Conservation (phyloP, 2,797 vertebrate species). For the Cyclura pinguis region DNA sequence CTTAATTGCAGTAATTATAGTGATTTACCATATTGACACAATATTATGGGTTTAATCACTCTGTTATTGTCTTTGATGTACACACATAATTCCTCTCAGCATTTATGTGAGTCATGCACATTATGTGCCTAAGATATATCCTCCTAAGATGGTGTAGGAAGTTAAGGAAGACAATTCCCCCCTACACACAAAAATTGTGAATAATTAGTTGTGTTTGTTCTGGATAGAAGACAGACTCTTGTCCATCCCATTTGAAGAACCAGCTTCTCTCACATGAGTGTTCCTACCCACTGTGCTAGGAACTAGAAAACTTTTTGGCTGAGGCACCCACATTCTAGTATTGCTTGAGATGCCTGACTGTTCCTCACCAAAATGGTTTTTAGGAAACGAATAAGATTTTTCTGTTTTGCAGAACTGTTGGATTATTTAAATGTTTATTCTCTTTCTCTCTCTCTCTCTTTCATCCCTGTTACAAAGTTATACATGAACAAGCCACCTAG, state of each 20-base stretch:
- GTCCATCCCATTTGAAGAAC: background rate
- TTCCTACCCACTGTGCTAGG: background rate
- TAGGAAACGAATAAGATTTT: background rate
- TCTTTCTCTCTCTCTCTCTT: too few species aligned
- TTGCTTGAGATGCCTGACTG: background rate
- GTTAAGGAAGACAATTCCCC: background rate
- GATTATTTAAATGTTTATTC: too few species aligned
- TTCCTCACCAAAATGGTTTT: background rate
- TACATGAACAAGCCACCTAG: background rate
- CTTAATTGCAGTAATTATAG: background rate
- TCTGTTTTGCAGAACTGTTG: too few species aligned
- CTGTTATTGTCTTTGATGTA: background rate
- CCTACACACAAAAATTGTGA: background rate
- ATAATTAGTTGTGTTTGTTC: background rate
- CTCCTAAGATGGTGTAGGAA: background rate
- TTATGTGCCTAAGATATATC: background rate
- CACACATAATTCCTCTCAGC: fast-evolving
- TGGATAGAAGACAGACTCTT: background rate
- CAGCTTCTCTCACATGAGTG: background rate
- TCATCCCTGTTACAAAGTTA: background rate
- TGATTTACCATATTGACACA: conserved; percentile 15
- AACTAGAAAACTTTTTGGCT: background rate
- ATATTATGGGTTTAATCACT: background rate
- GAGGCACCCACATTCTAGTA: background rate
- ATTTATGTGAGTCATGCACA: background rate